Percentiles rank a stretch among this genome's conserved stretches.
phyloP scores from a whole-genome alignment of 2,797 vertebrate genomes.

The Chaunax sp. region DNA sequence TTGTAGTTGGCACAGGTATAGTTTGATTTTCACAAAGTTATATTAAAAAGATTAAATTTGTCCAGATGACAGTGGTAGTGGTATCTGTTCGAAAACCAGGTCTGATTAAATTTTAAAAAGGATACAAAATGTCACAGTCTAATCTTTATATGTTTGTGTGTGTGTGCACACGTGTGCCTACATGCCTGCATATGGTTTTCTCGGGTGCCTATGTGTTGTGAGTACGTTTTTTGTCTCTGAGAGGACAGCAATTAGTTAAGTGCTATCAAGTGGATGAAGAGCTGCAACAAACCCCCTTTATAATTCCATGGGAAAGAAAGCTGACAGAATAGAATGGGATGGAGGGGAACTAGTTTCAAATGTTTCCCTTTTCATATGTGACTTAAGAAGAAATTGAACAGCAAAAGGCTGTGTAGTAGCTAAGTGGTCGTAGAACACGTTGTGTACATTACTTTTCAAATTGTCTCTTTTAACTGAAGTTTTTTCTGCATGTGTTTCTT shows the following conservation, averaged over 20 bases:
- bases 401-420: conserved; percentile 54
- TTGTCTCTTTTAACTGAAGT: not conserved
- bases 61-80: conserved; percentile 64
- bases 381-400: conserved; percentile 69
- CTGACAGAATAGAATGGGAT: conserved; percentile 76
- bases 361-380: conserved; percentile 71
- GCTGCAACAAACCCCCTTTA: conserved; percentile 81
- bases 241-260: conserved; percentile 83
- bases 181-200: conserved; percentile 48
- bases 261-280: conserved; percentile 86
- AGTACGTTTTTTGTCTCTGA: conserved; percentile 62
- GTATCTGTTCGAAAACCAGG: conserved; percentile 51
- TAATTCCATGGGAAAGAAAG: conserved; percentile 81
- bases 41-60: conserved; percentile 71
- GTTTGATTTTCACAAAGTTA: conserved; percentile 75
- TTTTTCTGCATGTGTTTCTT: conserved; percentile 26
- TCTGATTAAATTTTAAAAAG: conserved; percentile 50
- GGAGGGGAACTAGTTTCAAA: conserved; percentile 69
- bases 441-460: conserved; percentile 3
- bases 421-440: conserved; percentile 33
- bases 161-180: conserved; percentile 6
- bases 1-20: conserved; percentile 73
- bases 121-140: conserved; percentile 35
- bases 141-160: conserved; percentile 27
- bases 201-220: conserved; percentile 58